Percentiles rank a stretch among this genome's conserved stretches.
These are phyloP conservation scores for Brachionus plicatilis DNA, from an alignment of 1,140 invertebrate species.

Conservation along the genomic window DNA sequence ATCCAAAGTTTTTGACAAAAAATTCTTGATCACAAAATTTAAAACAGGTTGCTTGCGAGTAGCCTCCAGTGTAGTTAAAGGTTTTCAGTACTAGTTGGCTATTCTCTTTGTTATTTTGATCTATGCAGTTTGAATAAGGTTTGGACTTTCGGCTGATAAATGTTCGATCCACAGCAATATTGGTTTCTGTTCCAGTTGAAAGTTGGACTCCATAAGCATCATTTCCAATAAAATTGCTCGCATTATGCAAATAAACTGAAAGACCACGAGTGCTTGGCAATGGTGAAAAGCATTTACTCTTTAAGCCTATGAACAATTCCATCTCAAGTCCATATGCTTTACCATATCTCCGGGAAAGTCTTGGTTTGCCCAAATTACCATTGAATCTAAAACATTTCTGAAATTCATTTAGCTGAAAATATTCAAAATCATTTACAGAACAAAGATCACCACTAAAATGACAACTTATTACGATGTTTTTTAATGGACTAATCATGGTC, in stretches of 20 bases:
- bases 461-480: background rate
- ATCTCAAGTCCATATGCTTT: background rate
- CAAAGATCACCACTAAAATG: constrained; percentile 1
- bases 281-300: background rate
- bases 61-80: background rate
- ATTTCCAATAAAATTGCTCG: background rate
- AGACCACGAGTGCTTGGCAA: background rate
- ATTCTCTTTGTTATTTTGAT: background rate
- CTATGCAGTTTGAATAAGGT: background rate
- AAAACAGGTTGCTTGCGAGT: constrained; percentile 4
- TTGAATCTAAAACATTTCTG: constrained; percentile 9
- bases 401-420: background rate
- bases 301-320: constrained; percentile 10
- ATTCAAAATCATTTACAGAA: background rate
- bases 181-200: constrained; percentile 17
- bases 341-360: background rate
- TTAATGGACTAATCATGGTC: background rate
- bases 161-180: constrained; percentile 15
- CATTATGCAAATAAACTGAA: background rate
- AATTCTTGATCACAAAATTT: constrained; percentile 8
- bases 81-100: background rate
- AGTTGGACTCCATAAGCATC: constrained; percentile 2
- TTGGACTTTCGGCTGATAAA: background rate
- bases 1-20: background rate
- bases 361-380: background rate